A percentile compares a stretch with the other conserved stretches of the same genome.
phyloP scores from a whole-genome alignment of 2,113 vertebrate species.

The Piaya cayana region DNA sequence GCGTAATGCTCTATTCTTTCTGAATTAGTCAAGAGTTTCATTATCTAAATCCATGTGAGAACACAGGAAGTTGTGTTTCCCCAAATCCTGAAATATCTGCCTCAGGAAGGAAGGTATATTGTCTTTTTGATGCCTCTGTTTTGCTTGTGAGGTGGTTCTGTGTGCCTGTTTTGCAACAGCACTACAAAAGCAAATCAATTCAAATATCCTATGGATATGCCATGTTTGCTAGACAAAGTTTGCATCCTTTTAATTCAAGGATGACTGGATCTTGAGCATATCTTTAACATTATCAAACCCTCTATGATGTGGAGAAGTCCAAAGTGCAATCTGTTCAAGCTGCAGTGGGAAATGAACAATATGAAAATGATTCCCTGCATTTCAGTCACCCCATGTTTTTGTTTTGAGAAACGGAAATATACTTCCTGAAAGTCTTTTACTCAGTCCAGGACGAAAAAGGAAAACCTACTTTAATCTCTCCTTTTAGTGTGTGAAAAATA shows the following conservation, averaged over 20 bases:
- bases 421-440: slow-evolving; percentile 43
- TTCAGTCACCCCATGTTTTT: slow-evolving; percentile 12
- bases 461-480: neutral
- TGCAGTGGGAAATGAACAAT: slow-evolving; percentile 37
- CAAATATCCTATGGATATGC: slow-evolving; percentile 63
- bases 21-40: slow-evolving; percentile 54
- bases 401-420: slow-evolving; percentile 44
- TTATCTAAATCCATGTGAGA: slow-evolving; percentile 78
- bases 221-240: slow-evolving; percentile 42
- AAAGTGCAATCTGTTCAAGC: neutral
- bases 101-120: slow-evolving; percentile 82
- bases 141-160: slow-evolving; percentile 60
- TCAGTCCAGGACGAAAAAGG: neutral
- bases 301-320: slow-evolving; percentile 4
- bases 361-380: slow-evolving; percentile 50
- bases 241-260: slow-evolving; percentile 58
- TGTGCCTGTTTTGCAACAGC: slow-evolving; percentile 56
- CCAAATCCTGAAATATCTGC: slow-evolving; percentile 79
- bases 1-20: slow-evolving; percentile 26
- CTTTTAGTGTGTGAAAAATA: slow-evolving; percentile 39
- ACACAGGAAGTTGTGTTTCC: slow-evolving; percentile 79
- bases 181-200: slow-evolving; percentile 55
- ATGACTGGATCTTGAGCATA: slow-evolving; percentile 49
- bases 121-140: slow-evolving; percentile 76
- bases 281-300: slow-evolving; percentile 42